Base-by-base conservation (phyloP, 2,797 vertebrate species). In the Pelochelys cantorii region DNA sequence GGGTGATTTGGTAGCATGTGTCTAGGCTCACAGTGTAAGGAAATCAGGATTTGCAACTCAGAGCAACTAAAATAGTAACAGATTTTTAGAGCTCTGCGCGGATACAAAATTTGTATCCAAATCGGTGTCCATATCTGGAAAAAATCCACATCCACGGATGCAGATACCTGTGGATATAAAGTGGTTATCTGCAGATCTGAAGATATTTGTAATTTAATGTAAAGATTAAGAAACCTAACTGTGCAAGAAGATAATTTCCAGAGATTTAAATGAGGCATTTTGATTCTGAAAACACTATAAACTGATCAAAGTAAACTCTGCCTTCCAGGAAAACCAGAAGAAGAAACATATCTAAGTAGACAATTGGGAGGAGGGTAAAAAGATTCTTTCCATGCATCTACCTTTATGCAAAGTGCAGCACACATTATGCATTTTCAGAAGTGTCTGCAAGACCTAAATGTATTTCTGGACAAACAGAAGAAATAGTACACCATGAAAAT, bases 241-340 rank as follows among this genome's bases (percentile, higher is more conserved):
- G 56, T 68, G 79, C 83, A 60, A 94, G 25, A 93, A 27, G 15
- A 77, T 25, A 87, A 11, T 37, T 23, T 12, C 20, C 10, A 37
- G 10, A 11, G 83, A 60, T 85, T 84, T 68, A 95, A 85, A 77
- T 18, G 8, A 94, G 87, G 74, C 60, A 62, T 90, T 89, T 55
- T 88, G 92, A 92, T 89, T 82, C 86, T 18, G 89, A 62, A 62
- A 62, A 62, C 13, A 62, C 3, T 85, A 86, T 62, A 31, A 74
- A 82, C 5, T 75, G 95, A 96, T 96, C 95, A 97, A 96, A 96
- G 83, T 27, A 82, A 95, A 92, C 81, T 95, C 95, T 22, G 80
- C 65, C 78, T 90, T 93, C 74, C 62, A 11, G 65, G 85, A 79
- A 60, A 80, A 80, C 8, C 2, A 65, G 56, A 94, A 78, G 55